Evolutionary conservation across 2,888 invertebrate species (phyloP).

Genomic region (Heliconius hortense): DNA sequence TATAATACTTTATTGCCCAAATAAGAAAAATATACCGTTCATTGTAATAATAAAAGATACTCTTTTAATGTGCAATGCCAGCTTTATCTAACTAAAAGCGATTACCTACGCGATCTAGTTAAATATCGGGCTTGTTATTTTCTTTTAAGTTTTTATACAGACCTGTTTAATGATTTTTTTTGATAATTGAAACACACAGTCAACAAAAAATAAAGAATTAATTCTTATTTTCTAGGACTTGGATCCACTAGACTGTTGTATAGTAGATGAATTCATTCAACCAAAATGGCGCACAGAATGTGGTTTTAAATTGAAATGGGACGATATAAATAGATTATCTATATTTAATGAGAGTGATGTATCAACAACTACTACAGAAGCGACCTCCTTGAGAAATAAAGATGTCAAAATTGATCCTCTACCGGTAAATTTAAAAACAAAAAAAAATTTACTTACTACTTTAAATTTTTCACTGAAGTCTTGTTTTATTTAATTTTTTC

Average conservation of each 20-base stretch:
- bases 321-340: slow-evolving; percentile 51
- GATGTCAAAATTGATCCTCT: slow-evolving; percentile 65
- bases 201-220: not conserved
- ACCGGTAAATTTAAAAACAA: slow-evolving; percentile 54
- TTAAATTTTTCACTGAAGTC: not conserved
- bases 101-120: no score
- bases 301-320: slow-evolving; percentile 60
- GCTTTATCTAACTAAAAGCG: no score
- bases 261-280: slow-evolving; percentile 60
- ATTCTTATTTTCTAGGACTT: slow-evolving; percentile 36
- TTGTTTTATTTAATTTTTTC: not conserved
- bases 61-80: no score
- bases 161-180: no score
- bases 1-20: no score
- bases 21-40: no score
- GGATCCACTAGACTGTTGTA: slow-evolving; percentile 70
- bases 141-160: no score
- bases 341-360: slow-evolving; percentile 44
- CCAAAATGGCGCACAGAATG: slow-evolving; percentile 61
- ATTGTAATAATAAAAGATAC: no score
- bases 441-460: not conserved
- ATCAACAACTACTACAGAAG: slow-evolving; percentile 43
- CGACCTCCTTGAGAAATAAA: slow-evolving; percentile 42
- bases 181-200: no score
- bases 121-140: no score